Conservation (phyloP, 2,888 invertebrate genomes). For the Leptopterna dolabrata region DNA sequence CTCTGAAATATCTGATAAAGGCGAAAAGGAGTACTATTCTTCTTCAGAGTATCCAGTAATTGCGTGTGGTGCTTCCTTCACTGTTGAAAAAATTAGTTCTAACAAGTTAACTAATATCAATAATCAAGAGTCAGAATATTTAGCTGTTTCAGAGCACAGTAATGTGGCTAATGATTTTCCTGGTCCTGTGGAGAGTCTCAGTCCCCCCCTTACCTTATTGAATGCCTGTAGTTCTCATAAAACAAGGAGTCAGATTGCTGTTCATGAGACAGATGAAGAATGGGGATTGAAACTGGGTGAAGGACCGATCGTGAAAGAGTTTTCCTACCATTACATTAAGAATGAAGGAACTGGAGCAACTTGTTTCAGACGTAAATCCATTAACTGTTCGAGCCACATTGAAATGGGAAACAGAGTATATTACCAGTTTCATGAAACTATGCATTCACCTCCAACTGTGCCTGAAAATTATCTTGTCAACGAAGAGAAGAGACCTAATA, state of each 20-base stretch:
- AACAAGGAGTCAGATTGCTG: not conserved
- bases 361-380: not conserved
- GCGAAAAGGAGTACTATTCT: not conserved
- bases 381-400: not conserved
- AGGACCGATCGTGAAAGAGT: constrained; percentile 67
- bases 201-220: not conserved
- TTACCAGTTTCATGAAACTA: not conserved
- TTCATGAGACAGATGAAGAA: constrained; percentile 33
- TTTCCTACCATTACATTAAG: constrained; percentile 67
- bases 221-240: not conserved
- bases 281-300: constrained; percentile 66
- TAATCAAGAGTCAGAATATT: not conserved
- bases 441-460: not conserved
- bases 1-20: not conserved
- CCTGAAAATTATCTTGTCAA: not conserved
- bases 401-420: not conserved
- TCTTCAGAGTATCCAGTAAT: not conserved
- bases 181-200: not conserved
- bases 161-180: not conserved
- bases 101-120: not conserved
- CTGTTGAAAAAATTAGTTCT: not conserved
- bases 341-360: constrained; percentile 60
- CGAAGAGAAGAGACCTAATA: not conserved
- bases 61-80: not conserved
- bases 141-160: not conserved